These are phyloP conservation scores for Columba guinea DNA, from an alignment of 2,797 vertebrate genomes.

Conservation along the genomic window DNA sequence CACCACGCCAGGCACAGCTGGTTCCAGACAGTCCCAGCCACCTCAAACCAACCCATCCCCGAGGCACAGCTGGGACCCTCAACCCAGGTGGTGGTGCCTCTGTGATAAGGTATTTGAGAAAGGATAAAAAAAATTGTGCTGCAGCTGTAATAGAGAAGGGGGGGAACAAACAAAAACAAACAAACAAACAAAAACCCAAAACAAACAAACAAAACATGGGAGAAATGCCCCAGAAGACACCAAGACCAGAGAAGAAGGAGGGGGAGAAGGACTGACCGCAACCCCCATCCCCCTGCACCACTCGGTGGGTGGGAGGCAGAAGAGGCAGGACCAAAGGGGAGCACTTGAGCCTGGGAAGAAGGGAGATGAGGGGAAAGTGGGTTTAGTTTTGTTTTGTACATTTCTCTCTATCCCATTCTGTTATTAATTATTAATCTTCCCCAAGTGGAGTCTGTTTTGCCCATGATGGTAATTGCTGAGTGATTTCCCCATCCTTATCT, in stretches of 20 bases:
- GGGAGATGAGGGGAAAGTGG: neutral
- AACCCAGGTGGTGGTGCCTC: neutral
- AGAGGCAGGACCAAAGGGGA: neutral
- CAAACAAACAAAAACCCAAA: neutral
- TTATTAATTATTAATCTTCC: neutral
- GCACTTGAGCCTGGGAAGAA: neutral
- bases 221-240: neutral
- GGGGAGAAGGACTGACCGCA: neutral
- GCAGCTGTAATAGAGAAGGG: neutral
- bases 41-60: accelerated
- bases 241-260: neutral
- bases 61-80: too few species aligned
- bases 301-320: neutral
- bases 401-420: neutral
- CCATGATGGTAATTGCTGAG: neutral
- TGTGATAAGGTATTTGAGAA: neutral
- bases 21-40: neutral
- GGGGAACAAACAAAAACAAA: too few species aligned
- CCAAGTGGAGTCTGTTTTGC: neutral
- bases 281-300: accelerated
- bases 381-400: neutral
- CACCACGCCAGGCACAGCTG: accelerated
- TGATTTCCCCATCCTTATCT: neutral
- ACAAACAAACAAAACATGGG: neutral
- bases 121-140: neutral